Evolutionary conservation across 2,888 invertebrate species (phyloP).

Genomic region (Cynaeus angustus): DNA sequence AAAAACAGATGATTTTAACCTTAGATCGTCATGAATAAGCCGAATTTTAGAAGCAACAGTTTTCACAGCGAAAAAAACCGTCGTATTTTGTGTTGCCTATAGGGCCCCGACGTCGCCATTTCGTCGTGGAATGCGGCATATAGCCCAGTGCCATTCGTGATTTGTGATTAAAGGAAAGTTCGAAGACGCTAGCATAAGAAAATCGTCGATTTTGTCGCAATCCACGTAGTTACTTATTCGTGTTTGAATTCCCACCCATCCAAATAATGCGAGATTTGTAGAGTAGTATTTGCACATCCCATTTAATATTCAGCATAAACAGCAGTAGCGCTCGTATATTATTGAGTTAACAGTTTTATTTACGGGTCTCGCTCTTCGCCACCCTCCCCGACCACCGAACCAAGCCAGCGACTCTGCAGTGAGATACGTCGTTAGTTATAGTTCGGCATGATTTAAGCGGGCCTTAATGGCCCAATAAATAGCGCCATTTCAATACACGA

Average conservation of each 20-base stretch:
- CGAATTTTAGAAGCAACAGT: too few relatives aligned
- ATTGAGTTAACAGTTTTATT: slow-evolving; percentile 65
- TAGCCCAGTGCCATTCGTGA: too few relatives aligned
- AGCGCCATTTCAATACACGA: slow-evolving; percentile 75
- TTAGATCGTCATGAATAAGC: too few relatives aligned
- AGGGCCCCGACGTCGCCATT: too few relatives aligned
- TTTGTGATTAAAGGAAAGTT: too few relatives aligned
- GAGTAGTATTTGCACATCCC: slow-evolving; percentile 59
- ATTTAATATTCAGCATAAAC: slow-evolving; percentile 61
- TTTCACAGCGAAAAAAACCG: too few relatives aligned
- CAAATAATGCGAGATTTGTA: slow-evolving; percentile 52
- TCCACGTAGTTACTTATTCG: not conserved
- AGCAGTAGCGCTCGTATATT: slow-evolving; percentile 60
- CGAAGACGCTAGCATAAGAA: too few relatives aligned
- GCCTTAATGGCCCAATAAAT: slow-evolving; percentile 78
- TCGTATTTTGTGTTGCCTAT: too few relatives aligned
- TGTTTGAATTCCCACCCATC: slow-evolving; percentile 38
- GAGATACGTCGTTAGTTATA: slow-evolving; percentile 73
- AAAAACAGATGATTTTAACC: too few relatives aligned
- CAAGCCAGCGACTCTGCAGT: slow-evolving; percentile 45
- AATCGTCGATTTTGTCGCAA: too few relatives aligned
- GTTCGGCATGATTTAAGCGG: slow-evolving; percentile 76
- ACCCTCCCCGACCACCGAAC: slow-evolving; percentile 37
- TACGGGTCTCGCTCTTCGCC: slow-evolving; percentile 58
- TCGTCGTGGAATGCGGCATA: too few relatives aligned